These are phyloP conservation scores for Volucella zonaria DNA, from an alignment of 2,888 invertebrate genomes.

Conservation along the genomic window DNA sequence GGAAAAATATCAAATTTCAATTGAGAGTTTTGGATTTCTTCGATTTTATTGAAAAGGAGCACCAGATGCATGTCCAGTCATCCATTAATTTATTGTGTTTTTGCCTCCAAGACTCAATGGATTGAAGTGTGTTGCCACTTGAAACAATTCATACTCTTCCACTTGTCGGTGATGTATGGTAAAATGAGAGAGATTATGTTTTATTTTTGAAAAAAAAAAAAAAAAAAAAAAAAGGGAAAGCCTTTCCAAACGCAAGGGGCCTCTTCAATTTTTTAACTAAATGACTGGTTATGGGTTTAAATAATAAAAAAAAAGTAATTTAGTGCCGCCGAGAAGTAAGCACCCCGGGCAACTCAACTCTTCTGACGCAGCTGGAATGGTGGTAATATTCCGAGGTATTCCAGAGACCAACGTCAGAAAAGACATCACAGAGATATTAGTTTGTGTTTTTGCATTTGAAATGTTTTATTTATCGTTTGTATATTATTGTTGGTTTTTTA, in stretches of 20 bases:
- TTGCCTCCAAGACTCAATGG: slow-evolving; percentile 44
- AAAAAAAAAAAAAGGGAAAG: slow-evolving; percentile 31
- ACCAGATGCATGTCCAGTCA: slow-evolving; percentile 37
- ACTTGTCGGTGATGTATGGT: slow-evolving; percentile 55
- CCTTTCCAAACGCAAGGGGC: slow-evolving; percentile 10
- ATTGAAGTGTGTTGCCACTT: slow-evolving; percentile 65
- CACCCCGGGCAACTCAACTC: slow-evolving; percentile 20
- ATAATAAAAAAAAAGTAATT: slow-evolving; percentile 27
- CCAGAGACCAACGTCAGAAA: background rate
- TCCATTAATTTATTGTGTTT: slow-evolving; percentile 57
- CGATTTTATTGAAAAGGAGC: slow-evolving; percentile 2
- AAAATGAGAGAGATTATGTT: slow-evolving; percentile 54
- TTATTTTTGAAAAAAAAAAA: slow-evolving; percentile 50
- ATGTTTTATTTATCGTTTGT: slow-evolving; percentile 39
- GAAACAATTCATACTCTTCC: slow-evolving; percentile 15
- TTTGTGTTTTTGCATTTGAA: slow-evolving; percentile 36
- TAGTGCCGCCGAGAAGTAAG: slow-evolving; percentile 8
- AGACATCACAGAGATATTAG: background rate
- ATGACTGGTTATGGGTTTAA: slow-evolving; percentile 1
- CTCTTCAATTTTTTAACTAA: background rate
- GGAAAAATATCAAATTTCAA: slow-evolving; percentile 51
- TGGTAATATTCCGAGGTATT: slow-evolving; percentile 26
- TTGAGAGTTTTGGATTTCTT: slow-evolving; percentile 13
- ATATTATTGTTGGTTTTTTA: background rate
- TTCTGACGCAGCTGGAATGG: slow-evolving; percentile 19